Conservation (phyloP, 2,113 vertebrate genomes). For the Myanophis thanlyinensis region DNA sequence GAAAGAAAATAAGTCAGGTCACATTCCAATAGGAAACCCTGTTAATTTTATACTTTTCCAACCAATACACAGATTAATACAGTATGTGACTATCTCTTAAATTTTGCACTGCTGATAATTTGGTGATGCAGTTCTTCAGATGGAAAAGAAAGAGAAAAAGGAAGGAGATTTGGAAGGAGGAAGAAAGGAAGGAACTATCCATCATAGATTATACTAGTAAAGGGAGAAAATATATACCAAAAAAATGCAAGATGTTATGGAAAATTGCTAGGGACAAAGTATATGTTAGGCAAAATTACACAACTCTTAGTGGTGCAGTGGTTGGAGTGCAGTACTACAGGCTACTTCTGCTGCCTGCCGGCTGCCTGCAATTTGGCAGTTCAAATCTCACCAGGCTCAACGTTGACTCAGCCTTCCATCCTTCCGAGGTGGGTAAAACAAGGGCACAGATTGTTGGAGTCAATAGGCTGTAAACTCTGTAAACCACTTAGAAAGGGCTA, state of each 20-base stretch:
- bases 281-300: not conserved
- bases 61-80: not conserved
- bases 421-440: too few species aligned
- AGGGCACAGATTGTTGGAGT: too few species aligned
- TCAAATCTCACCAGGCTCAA: too few species aligned
- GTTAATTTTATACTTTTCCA: not conserved
- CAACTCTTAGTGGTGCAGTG: too few species aligned
- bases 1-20: not conserved
- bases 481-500: too few species aligned
- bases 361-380: too few species aligned
- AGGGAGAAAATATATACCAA: not conserved
- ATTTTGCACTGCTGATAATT: not conserved
- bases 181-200: not conserved
- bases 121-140: not conserved
- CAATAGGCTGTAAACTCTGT: too few species aligned
- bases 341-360: too few species aligned
- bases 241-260: not conserved
- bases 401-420: too few species aligned
- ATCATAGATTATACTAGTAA: not conserved
- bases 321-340: too few species aligned
- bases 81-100: not conserved
- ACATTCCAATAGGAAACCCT: not conserved
- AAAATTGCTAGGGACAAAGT: not conserved
- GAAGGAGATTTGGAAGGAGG: not conserved
- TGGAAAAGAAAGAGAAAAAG: not conserved